Base-by-base conservation (phyloP, 2,113 vertebrate species). In the Vanacampus margaritifer region DNA sequence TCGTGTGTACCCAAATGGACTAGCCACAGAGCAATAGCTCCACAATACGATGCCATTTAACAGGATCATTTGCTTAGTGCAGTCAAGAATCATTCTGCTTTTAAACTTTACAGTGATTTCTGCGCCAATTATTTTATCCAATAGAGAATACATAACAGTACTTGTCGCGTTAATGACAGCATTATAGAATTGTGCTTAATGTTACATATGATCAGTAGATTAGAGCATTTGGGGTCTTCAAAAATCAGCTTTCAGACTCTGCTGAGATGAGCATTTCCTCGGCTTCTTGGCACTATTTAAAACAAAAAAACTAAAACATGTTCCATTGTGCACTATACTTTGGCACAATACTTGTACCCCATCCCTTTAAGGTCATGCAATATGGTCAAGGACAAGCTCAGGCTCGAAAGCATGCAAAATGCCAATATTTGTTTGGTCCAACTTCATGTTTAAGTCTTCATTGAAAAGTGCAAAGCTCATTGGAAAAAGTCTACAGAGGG, bases 321-420 rank as follows among this genome's bases (percentile, higher is more conserved):
- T 41, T 61, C n/a, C 67, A 73, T 72, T 79, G 75, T 79, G 78
- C 65, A 74, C 69, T 79, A 84, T 88, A 84, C 90, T 93, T 91
- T 93, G 90, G 89, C 90, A 91, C 87, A 84, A 88, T 69, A 89
- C 79, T 82, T 79, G 28, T 36, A 16, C 69, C 78, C 67, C 72
- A 32, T 21, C 72, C 51, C 70, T 74, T 73, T 72, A 75, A 81
- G 74, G 79, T 81, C 83, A 86, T 86, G 88, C 88, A 80, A 73
- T 67, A 71, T 63, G 65, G 69, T 57, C 53, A 54, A 59, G 69
- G 65, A 63, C 59, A 70, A 73, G 32, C 71, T 50, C 58, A 67
- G 57, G 35, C 72, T 74, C 43, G 35, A 19, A 13, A 51, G 26
- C 50, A 75, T 73, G 50, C 65, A 73, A 28, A 69, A 69, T 68